Base-by-base conservation (phyloP, 2,797 vertebrate species). In the Notolepis coatsorum region DNA sequence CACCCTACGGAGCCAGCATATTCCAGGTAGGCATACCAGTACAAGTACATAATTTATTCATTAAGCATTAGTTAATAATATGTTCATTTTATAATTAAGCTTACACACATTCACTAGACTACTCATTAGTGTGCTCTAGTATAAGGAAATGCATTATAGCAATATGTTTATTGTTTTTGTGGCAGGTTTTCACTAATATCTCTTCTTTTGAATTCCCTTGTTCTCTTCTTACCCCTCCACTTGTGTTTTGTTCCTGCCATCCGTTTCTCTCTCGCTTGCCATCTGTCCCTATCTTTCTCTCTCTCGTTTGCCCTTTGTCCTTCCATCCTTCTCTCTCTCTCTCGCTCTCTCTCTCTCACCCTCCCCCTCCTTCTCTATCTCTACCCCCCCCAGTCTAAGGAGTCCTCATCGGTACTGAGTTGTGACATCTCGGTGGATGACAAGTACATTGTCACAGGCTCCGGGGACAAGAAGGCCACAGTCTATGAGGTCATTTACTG, bases 401-500 rank as follows among this genome's bases (percentile, higher is more conserved):
- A 94, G 72, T 94, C 93, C 0, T 94, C 93, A 1, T 94, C 93
- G 0, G 93, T 94, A 61, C 77, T 94, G 65, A 94, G 93, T 84
- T 94, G 93, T 80, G 93, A 94, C 84, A 94, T 94, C 87, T 94
- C 93, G 15, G 91, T 92, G 61, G 93, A 94, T 24, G 93, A 94
- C 84, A 94, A 94, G 69, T 94, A 94, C 90, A 94, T 94, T 0
- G 93, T 94, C 70, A 94, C 93, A 1, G 93, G 93, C 55, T 94
- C 93, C 35, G 93, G 93, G 25, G 93, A 94, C 88, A 94, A 94
- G 83, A 94, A 94, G 83, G 93, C 93, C 68, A 94, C 93, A 5
- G 93, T 94, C 54, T 94, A 94, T 38, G 93, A 94, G 74, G 93
- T 94, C 71, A 94, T 94, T 84, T 94, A 94, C 87, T 94, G 79